These are phyloP conservation scores for Microctenopoma lineatum DNA, from an alignment of 2,797 vertebrate species.

Conservation along the genomic window DNA sequence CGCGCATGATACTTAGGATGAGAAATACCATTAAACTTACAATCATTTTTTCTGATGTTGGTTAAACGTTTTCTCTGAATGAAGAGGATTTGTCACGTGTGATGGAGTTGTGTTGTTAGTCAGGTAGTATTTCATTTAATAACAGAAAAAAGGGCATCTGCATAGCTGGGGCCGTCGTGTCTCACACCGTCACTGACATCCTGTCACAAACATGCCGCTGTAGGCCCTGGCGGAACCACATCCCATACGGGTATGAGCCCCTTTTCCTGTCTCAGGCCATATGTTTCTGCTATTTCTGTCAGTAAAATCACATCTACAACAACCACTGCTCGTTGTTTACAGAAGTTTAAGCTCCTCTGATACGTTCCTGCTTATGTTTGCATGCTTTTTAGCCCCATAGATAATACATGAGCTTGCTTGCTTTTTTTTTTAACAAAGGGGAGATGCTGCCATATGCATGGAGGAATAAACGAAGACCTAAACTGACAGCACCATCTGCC, in stretches of 20 bases:
- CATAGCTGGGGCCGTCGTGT: constrained; percentile 62
- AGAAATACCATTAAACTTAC: neutral
- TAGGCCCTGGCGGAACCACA: constrained; percentile 82
- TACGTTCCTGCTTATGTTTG: constrained; percentile 83
- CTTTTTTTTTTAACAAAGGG: constrained; percentile 76
- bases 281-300: constrained; percentile 92
- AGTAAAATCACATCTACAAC: constrained; percentile 90
- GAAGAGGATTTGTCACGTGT: constrained; percentile 51
- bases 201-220: constrained; percentile 82
- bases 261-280: constrained; percentile 89
- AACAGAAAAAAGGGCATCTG: constrained; percentile 80
- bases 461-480: constrained; percentile 87
- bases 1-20: no score
- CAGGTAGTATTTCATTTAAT: constrained; percentile 79
- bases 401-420: constrained; percentile 88
- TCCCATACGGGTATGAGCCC: constrained; percentile 84
- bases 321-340: constrained; percentile 88
- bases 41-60: neutral
- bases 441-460: constrained; percentile 88
- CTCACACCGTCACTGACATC: constrained; percentile 86
- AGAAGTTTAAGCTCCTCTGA: constrained; percentile 89
- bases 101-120: constrained; percentile 17
- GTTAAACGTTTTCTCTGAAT: constrained; percentile 1
- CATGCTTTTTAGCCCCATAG: constrained; percentile 89
- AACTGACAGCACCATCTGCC: constrained; percentile 92